Percentiles rank a stretch among this genome's conserved stretches.
Evolutionary conservation across 2,113 vertebrate species (phyloP).

Genomic region (Cebus imitator): DNA sequence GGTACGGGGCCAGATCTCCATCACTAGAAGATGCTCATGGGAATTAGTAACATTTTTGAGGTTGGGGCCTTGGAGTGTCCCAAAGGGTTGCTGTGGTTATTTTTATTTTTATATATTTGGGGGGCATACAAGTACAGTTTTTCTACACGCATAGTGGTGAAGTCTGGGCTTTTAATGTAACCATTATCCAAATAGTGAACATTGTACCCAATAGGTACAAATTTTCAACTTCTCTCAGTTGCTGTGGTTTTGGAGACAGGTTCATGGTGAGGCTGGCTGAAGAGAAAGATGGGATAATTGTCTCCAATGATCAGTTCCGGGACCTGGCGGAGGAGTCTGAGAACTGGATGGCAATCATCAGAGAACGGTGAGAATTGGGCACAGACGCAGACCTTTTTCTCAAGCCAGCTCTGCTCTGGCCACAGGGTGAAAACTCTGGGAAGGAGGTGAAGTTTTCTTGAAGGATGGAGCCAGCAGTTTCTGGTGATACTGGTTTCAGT

Average conservation of each 20-base stretch:
- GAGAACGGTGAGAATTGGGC: conserved; percentile 86
- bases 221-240: not conserved
- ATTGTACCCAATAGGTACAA: no score
- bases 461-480: conserved; percentile 21
- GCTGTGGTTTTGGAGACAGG: conserved; percentile 78
- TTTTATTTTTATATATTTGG: no score
- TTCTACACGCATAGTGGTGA: no score
- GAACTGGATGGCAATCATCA: conserved; percentile 90
- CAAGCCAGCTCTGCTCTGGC: conserved; percentile 51
- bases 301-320: conserved; percentile 93
- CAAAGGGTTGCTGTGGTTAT: not conserved
- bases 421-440: conserved; percentile 28
- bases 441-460: not conserved
- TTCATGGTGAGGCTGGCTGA: conserved; percentile 90
- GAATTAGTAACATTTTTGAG: not conserved
- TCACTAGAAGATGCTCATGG: not conserved
- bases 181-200: no score
- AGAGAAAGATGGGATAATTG: conserved; percentile 89
- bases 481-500: not conserved
- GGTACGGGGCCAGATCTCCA: not conserved
- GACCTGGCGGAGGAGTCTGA: conserved; percentile 90
- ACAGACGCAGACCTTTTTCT: conserved; percentile 43
- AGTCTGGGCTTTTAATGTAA: no score
- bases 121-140: no score
- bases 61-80: not conserved